Conservation (phyloP, 2,888 invertebrate species). For the Lomographa bimaculata region DNA sequence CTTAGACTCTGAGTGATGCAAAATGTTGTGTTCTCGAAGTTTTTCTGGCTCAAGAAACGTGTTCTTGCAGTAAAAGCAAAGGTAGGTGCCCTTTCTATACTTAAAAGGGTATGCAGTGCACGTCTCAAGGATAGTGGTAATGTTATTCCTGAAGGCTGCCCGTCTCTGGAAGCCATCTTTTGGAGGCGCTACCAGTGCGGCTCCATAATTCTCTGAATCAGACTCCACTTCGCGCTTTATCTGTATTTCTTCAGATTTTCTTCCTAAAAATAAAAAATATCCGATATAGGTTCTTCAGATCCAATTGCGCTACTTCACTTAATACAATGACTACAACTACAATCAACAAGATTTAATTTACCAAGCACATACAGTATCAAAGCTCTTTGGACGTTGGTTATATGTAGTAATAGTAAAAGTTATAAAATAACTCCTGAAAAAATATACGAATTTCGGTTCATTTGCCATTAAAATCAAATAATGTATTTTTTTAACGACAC, state of each 20-base stretch:
- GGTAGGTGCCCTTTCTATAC: constrained; percentile 69
- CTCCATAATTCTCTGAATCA: constrained; percentile 40
- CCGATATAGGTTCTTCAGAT: constrained; percentile 54
- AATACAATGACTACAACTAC: constrained; percentile 9
- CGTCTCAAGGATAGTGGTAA: constrained; percentile 59
- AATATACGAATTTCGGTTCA: no score
- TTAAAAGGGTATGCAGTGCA: constrained; percentile 75
- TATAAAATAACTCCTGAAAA: no score
- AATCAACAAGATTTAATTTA: constrained; percentile 6
- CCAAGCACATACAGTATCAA: constrained; percentile 11
- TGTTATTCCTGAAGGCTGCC: constrained; percentile 67
- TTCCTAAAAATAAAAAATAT: constrained; percentile 75
- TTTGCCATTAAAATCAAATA: no score
- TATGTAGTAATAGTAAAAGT: no score
- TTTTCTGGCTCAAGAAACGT: constrained; percentile 71
- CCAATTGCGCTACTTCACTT: constrained; percentile 6
- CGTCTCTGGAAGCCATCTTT: constrained; percentile 55
- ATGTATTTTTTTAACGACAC: no score
- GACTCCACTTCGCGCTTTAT: constrained; percentile 57
- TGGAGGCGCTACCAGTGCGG: constrained; percentile 6
- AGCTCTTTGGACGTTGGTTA: no score
- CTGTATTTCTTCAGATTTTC: constrained; percentile 57
- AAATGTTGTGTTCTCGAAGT: constrained; percentile 62
- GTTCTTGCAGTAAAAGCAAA: constrained; percentile 70
- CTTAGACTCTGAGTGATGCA: constrained; percentile 53